Evolutionary conservation across 2,113 vertebrate species (phyloP).

Genomic region (Cyanoramphus novaezelandiae): DNA sequence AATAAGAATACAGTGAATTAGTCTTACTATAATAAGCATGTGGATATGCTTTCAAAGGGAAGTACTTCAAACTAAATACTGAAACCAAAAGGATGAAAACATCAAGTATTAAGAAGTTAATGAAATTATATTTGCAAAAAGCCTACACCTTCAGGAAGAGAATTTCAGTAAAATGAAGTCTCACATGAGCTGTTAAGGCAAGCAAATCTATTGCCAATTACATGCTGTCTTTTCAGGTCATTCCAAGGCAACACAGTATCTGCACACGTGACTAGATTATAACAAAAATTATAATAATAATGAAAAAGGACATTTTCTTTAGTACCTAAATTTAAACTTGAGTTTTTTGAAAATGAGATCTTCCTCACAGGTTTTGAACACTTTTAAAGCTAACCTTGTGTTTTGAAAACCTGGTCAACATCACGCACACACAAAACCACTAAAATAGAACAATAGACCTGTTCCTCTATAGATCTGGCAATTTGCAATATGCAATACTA

Average conservation of each 20-base stretch:
- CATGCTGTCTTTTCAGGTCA: background rate
- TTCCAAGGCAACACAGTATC: background rate
- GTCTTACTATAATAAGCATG: background rate
- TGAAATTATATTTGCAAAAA: background rate
- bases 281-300: background rate
- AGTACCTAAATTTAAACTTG: background rate
- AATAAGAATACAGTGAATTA: background rate
- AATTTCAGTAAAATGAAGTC: background rate
- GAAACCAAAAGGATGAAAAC: background rate
- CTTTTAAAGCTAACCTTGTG: background rate
- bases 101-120: background rate
- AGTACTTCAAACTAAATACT: background rate
- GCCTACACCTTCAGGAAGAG: background rate
- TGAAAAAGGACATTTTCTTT: background rate
- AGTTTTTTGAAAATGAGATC: background rate
- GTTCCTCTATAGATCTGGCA: background rate
- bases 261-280: background rate
- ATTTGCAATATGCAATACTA: background rate
- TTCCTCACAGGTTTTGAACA: background rate
- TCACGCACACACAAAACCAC: background rate
- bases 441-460: background rate
- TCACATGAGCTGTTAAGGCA: background rate
- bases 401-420: background rate
- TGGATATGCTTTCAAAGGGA: background rate
- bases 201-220: background rate